Evolutionary conservation across 2,888 invertebrate genomes (phyloP).

Genomic region (Morpho achilles): DNA sequence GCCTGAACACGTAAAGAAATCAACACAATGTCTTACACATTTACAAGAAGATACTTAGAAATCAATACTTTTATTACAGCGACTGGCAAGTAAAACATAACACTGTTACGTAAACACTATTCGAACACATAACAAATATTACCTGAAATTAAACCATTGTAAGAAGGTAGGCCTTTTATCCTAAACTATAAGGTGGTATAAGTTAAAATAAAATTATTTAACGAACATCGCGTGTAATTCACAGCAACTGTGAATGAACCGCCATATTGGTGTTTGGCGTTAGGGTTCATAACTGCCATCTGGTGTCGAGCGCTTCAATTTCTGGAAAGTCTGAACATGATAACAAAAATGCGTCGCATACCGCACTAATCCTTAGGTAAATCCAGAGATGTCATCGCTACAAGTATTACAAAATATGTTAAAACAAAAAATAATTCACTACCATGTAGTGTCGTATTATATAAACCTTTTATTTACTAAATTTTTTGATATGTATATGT

Average conservation of each 20-base stretch:
- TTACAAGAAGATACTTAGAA: conserved; percentile 26
- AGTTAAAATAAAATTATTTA: conserved; percentile 33
- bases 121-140: conserved; percentile 39
- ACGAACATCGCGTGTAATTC: conserved; percentile 42
- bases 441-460: no score
- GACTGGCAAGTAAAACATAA: conserved; percentile 22
- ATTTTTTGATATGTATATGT: no score
- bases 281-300: conserved; percentile 46
- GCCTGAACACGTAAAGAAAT: not conserved
- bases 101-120: conserved; percentile 28
- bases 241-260: conserved; percentile 35
- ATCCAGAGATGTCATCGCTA: conserved; percentile 25
- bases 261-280: conserved; percentile 43
- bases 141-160: conserved; percentile 28
- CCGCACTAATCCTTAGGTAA: conserved; percentile 16
- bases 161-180: conserved; percentile 14
- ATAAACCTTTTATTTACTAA: no score
- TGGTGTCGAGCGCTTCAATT: conserved; percentile 38
- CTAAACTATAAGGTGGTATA: conserved; percentile 20
- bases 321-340: conserved; percentile 14
- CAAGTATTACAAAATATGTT: conserved; percentile 10
- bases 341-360: conserved; percentile 9
- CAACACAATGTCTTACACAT: not conserved
- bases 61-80: conserved; percentile 45
- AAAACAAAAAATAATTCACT: no score